These are phyloP conservation scores for Volucella inflata DNA, from an alignment of 2,888 invertebrate species.

Conservation along the genomic window DNA sequence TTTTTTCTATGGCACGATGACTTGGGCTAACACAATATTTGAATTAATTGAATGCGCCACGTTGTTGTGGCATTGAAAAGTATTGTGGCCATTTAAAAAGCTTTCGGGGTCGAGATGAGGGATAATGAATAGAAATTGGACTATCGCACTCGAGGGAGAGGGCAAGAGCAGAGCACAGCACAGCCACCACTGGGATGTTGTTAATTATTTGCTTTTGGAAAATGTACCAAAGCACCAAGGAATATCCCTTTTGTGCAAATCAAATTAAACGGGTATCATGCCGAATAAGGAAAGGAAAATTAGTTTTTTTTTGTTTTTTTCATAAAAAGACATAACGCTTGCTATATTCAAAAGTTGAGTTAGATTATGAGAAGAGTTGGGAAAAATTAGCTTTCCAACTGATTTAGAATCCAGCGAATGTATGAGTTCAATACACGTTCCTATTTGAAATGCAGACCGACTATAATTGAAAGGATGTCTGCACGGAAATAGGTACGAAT, in stretches of 20 bases:
- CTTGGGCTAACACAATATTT: conserved; percentile 14
- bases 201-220: conserved; percentile 43
- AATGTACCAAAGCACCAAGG: neutral
- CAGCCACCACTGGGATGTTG: conserved; percentile 10
- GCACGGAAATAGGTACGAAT: no score
- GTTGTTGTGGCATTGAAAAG: conserved; percentile 22
- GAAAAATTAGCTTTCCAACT: no score
- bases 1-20: neutral
- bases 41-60: conserved; percentile 23
- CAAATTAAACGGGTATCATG: conserved; percentile 2
- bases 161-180: neutral
- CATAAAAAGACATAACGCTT: no score
- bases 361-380: no score
- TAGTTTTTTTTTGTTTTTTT: no score
- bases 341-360: no score
- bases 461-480: no score
- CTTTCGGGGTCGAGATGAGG: conserved; percentile 22
- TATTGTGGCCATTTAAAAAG: conserved; percentile 23
- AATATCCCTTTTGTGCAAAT: neutral
- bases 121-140: conserved; percentile 50
- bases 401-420: no score
- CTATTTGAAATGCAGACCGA: no score
- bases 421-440: no score
- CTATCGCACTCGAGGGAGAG: conserved; percentile 19
- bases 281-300: no score